Conservation (phyloP, 2,113 vertebrate genomes). For the Paramormyrops kingsleyae region DNA sequence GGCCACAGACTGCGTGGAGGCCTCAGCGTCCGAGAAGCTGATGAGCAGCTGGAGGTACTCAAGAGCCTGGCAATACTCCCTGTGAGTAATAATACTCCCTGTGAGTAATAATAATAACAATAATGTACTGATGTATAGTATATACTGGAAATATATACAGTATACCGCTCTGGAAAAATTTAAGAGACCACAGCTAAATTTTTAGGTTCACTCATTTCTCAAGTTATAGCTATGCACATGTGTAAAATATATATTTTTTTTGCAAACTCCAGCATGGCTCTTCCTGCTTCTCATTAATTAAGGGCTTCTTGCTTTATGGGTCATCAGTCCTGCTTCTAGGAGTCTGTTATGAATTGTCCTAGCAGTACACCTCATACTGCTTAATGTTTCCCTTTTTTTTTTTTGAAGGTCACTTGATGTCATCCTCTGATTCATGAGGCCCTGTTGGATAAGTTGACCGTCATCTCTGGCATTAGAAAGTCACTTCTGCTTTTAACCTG, state of each 20-base stretch:
- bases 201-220: not conserved
- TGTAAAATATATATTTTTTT: not conserved
- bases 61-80: constrained; percentile 79
- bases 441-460: no score
- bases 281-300: not conserved
- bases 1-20: constrained; percentile 68
- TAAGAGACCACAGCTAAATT: not conserved
- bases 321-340: not conserved
- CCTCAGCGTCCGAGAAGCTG: constrained; percentile 70
- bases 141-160: not conserved
- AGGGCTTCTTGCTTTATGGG: not conserved
- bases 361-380: no score
- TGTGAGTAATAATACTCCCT: constrained; percentile 61
- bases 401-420: no score
- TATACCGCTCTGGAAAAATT: not conserved
- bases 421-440: no score
- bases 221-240: not conserved
- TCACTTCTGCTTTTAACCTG: no score
- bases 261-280: not conserved
- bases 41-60: constrained; percentile 88
- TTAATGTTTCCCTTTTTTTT: no score
- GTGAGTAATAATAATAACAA: constrained; percentile 11
- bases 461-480: no score
- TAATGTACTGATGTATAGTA: not conserved
- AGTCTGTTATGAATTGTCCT: not conserved